Conservation (phyloP, 92 coral and sea anemone species). For the Muricea muricata region DNA sequence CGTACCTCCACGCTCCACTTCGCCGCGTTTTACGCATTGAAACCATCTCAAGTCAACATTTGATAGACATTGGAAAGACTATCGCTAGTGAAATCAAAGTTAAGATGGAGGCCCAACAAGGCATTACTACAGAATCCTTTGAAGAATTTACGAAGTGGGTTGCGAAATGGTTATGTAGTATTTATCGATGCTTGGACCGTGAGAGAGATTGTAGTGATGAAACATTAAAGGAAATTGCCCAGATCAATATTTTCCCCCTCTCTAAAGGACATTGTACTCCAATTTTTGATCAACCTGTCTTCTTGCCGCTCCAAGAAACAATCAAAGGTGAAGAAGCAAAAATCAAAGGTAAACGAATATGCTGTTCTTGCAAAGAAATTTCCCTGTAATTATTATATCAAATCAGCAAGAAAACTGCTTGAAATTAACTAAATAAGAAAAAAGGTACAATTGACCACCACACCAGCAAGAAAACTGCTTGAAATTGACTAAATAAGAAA, state of each 20-base stretch:
- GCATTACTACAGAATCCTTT: not conserved
- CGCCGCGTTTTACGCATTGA: constrained; percentile 79
- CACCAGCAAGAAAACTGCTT: too few relatives aligned
- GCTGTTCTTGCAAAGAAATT: too few relatives aligned
- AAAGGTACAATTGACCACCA: too few relatives aligned
- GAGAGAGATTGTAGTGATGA: constrained; percentile 87
- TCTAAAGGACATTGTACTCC: constrained; percentile 69
- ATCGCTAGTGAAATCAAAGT: constrained; percentile 50
- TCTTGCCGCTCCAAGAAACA: constrained; percentile 69
- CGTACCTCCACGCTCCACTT: constrained; percentile 77
- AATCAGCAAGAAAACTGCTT: too few relatives aligned
- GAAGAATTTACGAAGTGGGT: constrained; percentile 57
- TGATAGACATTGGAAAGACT: constrained; percentile 78
- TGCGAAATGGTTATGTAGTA: constrained; percentile 84
- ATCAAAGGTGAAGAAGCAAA: constrained; percentile 19
- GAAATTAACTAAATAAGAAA: not conserved
- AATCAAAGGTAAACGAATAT: constrained; percentile 20
- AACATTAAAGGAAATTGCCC: constrained; percentile 70
- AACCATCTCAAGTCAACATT: constrained; percentile 75
- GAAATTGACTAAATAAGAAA: too few relatives aligned
- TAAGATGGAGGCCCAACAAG: not conserved
- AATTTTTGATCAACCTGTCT: constrained; percentile 74
- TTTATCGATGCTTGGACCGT: constrained; percentile 79
- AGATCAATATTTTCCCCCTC: constrained; percentile 72
- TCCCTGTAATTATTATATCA: too few relatives aligned